phyloP scores from a whole-genome alignment of 2,113 vertebrate species.

The Strigops habroptila region DNA sequence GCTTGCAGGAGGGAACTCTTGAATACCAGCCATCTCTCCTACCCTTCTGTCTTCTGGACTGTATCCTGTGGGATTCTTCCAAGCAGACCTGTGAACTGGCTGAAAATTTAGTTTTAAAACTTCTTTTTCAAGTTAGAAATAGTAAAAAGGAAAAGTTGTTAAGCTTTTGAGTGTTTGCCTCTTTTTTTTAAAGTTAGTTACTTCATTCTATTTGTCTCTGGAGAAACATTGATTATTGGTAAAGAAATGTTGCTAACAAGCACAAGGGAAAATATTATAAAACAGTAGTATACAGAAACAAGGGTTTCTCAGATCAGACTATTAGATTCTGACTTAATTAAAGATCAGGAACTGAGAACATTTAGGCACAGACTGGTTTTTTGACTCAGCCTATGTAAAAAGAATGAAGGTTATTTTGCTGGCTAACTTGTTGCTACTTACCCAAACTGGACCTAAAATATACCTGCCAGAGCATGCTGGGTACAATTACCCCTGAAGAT shows the following conservation, averaged over 20 bases:
- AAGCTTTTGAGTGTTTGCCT: fast-evolving
- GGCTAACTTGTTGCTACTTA: neutral
- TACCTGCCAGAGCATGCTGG: neutral
- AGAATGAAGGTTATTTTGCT: neutral
- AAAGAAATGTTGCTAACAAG: neutral
- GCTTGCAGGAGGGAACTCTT: neutral
- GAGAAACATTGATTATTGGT: neutral
- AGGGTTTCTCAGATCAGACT: neutral
- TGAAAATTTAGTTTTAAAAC: neutral
- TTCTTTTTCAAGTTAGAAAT: neutral
- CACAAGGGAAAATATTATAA: neutral
- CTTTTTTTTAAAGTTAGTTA: neutral
- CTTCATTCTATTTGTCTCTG: neutral
- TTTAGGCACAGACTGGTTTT: neutral
- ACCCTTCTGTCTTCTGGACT: neutral
- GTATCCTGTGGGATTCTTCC: neutral
- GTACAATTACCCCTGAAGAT: neutral
- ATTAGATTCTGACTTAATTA: neutral
- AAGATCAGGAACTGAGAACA: neutral
- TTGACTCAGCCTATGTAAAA: neutral
- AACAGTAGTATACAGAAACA: neutral
- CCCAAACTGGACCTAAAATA: neutral
- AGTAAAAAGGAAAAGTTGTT: neutral
- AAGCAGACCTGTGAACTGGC: neutral
- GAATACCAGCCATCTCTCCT: neutral